A percentile compares a stretch with the other conserved stretches of the same genome.
Conservation (phyloP, 2,888 invertebrate species). For the Scelioninae gen. 1 region DNA sequence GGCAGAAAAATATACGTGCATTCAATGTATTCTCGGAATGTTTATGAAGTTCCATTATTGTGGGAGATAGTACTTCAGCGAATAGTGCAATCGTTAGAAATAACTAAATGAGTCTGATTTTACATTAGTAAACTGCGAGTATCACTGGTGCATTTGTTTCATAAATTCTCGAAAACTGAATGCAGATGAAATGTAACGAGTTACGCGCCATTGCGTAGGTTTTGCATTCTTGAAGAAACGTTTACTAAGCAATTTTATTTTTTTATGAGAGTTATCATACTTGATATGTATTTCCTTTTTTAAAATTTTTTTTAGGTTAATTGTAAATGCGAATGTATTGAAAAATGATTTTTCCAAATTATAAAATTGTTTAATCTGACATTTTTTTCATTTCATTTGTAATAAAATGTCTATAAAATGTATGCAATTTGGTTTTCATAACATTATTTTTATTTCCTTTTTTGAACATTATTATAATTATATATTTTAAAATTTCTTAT, state of each 20-base stretch:
- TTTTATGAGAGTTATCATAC: constrained; percentile 51
- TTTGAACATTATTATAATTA: no score
- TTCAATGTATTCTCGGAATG: constrained; percentile 53
- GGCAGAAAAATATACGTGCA: constrained; percentile 51
- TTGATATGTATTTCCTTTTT: constrained; percentile 20
- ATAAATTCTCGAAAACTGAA: constrained; percentile 38
- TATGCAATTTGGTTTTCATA: no score
- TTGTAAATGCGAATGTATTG: constrained; percentile 44
- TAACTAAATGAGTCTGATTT: constrained; percentile 64
- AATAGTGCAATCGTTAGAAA: constrained; percentile 61
- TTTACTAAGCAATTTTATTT: constrained; percentile 40
- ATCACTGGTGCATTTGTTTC: constrained; percentile 62
- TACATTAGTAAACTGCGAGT: constrained; percentile 55
- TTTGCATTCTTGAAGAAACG: constrained; percentile 46
- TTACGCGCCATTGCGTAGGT: constrained; percentile 36
- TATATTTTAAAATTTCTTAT: no score
- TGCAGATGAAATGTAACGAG: constrained; percentile 48
- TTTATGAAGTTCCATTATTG: constrained; percentile 54
- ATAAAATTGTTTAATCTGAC: constrained; percentile 38
- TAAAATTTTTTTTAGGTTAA: constrained; percentile 47
- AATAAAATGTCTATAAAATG: no score
- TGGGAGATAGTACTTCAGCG: constrained; percentile 63
- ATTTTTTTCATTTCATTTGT: neutral
- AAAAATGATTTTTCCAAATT: constrained; percentile 25
- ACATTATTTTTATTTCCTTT: no score